phyloP scores from a whole-genome alignment of 1,140 invertebrate species.

The Drosophila arawakana region DNA sequence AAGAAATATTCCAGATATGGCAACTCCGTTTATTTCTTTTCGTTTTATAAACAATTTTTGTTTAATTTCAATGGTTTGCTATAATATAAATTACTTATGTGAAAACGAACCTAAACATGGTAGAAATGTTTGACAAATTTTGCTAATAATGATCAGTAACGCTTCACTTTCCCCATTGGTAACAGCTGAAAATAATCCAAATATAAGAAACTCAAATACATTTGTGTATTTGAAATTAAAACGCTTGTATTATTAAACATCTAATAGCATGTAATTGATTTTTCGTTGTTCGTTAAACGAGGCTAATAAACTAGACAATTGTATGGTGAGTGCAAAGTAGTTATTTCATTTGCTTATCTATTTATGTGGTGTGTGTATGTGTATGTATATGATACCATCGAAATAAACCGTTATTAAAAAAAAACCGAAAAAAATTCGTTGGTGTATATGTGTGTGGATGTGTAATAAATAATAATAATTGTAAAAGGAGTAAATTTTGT shows the following conservation, averaged over 20 bases:
- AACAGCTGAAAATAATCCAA: not conserved
- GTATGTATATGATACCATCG: constrained; percentile 32
- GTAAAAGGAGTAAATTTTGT: constrained; percentile 15
- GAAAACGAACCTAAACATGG: too few species aligned
- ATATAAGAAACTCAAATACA: not conserved
- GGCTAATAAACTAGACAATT: constrained; percentile 71
- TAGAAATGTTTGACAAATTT: too few species aligned
- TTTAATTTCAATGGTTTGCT: too few species aligned
- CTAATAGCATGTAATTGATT: constrained; percentile 63
- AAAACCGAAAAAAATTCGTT: constrained; percentile 41
- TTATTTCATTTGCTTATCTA: constrained; percentile 43
- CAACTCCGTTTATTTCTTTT: too few species aligned
- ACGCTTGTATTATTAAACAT: constrained; percentile 54
- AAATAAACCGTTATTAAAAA: constrained; percentile 49
- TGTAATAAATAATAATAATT: constrained; percentile 70
- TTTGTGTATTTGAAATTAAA: constrained; percentile 19
- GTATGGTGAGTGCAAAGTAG: constrained; percentile 42
- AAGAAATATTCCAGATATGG: too few species aligned
- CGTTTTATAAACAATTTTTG: too few species aligned
- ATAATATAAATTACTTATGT: too few species aligned
- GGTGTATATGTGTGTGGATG: constrained; percentile 7
- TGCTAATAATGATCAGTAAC: not conserved
- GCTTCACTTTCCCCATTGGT: not conserved
- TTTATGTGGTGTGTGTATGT: constrained; percentile 19
- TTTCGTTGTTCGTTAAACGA: constrained; percentile 69